Conservation (phyloP, 1,140 invertebrate genomes). For the Lethocerus indicus region DNA sequence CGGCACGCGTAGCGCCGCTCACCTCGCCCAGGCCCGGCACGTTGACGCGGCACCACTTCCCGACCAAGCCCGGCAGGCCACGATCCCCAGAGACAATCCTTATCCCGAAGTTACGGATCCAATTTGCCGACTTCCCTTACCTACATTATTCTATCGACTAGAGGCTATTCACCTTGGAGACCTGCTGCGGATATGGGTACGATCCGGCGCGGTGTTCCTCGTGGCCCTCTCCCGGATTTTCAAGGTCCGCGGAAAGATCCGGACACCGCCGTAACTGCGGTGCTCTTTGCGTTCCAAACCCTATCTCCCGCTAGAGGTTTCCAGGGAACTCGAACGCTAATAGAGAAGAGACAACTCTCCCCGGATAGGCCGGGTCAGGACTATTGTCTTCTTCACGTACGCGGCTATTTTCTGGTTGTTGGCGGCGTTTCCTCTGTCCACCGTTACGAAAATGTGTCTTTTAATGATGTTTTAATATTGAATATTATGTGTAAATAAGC, state of each 20-base stretch:
- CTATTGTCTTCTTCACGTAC: no score
- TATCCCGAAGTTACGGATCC: slow-evolving; percentile 66
- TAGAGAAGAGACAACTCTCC: slow-evolving; percentile 68
- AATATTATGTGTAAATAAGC: no score
- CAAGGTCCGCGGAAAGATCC: slow-evolving; percentile 49
- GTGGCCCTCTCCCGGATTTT: slow-evolving; percentile 56
- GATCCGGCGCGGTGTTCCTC: slow-evolving; percentile 42
- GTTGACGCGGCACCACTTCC: slow-evolving; percentile 42
- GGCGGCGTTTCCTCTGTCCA: no score
- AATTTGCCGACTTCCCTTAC: slow-evolving; percentile 75
- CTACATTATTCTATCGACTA: slow-evolving; percentile 79
- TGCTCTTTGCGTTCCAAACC: slow-evolving; percentile 51
- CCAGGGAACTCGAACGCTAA: slow-evolving; percentile 53
- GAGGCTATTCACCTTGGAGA: slow-evolving; percentile 80
- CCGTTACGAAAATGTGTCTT: no score
- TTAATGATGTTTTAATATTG: no score
- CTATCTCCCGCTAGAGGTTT: slow-evolving; percentile 53
- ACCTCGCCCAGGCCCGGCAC: slow-evolving; percentile 14
- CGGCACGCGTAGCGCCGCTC: slow-evolving; percentile 7
- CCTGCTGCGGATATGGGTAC: slow-evolving; percentile 72
- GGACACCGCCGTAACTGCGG: slow-evolving; percentile 46
- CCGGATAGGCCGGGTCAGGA: slow-evolving; percentile 50
- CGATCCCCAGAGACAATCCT: slow-evolving; percentile 38
- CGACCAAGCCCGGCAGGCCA: slow-evolving; percentile 33
- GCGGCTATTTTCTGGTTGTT: no score